Evolutionary conservation across 2,113 vertebrate genomes (phyloP).

Genomic region (Mungos mungo): DNA sequence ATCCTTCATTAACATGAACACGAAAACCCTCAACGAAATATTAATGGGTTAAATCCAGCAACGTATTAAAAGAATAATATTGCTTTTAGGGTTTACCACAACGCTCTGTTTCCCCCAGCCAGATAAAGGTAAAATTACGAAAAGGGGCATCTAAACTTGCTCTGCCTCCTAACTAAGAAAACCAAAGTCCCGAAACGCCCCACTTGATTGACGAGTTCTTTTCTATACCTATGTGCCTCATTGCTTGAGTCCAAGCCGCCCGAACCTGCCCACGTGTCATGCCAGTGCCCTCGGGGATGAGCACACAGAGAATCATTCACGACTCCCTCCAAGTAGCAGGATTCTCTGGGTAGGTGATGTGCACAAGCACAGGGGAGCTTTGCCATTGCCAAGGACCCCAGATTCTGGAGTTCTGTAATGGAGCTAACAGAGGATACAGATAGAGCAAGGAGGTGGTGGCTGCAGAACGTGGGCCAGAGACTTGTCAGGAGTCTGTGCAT

Average conservation of each 20-base stretch:
- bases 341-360: neutral
- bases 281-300: too few species aligned
- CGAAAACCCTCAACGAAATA: neutral
- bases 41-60: neutral
- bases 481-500: neutral
- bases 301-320: neutral
- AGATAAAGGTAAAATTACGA: neutral
- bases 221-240: neutral
- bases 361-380: neutral
- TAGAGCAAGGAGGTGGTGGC: neutral
- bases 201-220: neutral
- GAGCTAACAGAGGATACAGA: neutral
- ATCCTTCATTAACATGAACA: neutral
- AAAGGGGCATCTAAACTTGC: neutral
- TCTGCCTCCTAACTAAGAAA: neutral
- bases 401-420: neutral
- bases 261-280: neutral
- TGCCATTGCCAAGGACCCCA: neutral
- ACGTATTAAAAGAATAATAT: neutral
- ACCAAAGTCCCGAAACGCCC: neutral
- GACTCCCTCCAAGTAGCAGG: neutral
- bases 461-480: neutral
- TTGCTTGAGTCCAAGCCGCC: neutral
- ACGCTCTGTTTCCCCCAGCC: neutral
- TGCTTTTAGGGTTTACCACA: neutral